A percentile compares a stretch with the other conserved stretches of the same genome.
Evolutionary conservation across 30 jellyfish, hydroid and myxozoan genomes (phyloP).

Genomic region (Catostylus mosaicus): DNA sequence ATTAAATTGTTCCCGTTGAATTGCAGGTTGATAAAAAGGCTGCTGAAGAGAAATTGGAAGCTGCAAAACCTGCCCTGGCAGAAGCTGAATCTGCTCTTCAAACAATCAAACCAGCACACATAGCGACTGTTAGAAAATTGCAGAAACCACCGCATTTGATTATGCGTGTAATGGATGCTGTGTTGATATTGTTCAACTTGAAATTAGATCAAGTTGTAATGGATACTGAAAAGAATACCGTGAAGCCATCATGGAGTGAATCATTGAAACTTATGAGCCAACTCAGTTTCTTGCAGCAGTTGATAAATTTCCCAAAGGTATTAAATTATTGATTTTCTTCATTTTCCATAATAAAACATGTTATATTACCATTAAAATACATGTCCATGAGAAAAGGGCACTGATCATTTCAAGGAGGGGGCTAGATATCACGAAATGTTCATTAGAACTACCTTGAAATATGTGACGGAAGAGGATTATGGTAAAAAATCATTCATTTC

Average conservation of each 20-base stretch:
- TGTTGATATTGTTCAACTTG: conserved; percentile 66
- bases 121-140: conserved; percentile 72
- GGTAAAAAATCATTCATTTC: too few relatives aligned
- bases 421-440: too few relatives aligned
- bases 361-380: too few relatives aligned
- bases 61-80: conserved; percentile 92
- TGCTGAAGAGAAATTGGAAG: conserved; percentile 86
- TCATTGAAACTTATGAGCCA: conserved; percentile 83
- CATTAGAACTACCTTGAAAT: too few relatives aligned
- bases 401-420: too few relatives aligned
- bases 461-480: too few relatives aligned
- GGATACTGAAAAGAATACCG: conserved; percentile 76
- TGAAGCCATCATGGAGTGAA: conserved; percentile 92
- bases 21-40: conserved; percentile 76
- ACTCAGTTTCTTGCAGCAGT: conserved; percentile 63
- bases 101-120: conserved; percentile 87
- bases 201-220: conserved; percentile 76
- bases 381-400: too few relatives aligned
- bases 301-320: conserved; percentile 80
- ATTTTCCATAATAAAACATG: background rate
- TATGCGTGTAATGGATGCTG: conserved; percentile 93
- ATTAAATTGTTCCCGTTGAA: too few relatives aligned
- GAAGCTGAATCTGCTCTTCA: conserved; percentile 96
- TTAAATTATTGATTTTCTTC: background rate
- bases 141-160: conserved; percentile 90